phyloP scores from a whole-genome alignment of 2,888 invertebrate species.

The Cryptophagus acutangulus region DNA sequence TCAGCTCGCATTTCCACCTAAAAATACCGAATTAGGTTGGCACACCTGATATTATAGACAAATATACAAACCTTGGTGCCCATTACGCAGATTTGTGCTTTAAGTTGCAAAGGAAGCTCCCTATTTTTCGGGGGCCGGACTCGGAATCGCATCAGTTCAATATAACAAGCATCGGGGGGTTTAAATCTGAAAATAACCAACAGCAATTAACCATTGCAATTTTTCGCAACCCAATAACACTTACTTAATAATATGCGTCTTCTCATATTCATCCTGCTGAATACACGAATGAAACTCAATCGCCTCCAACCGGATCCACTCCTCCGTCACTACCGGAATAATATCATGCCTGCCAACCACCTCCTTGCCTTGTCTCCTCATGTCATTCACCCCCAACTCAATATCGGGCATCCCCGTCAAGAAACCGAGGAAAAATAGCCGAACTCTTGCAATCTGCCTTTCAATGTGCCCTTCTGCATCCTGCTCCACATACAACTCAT shows the following conservation, averaged over 20 bases:
- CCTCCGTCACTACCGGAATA: constrained; percentile 96
- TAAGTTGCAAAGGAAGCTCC: constrained; percentile 93
- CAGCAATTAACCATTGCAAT: constrained; percentile 5
- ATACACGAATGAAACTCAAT: constrained; percentile 94
- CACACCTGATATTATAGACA: neutral
- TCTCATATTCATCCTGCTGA: constrained; percentile 84
- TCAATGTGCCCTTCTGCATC: constrained; percentile 73
- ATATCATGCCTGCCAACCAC: constrained; percentile 99
- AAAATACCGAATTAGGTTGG: constrained; percentile 12
- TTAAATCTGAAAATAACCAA: constrained; percentile 64
- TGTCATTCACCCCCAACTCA: constrained; percentile 96
- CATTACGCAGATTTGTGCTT: constrained; percentile 81
- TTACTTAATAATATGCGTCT: constrained; percentile 79
- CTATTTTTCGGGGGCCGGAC: constrained; percentile 92
- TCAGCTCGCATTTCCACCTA: constrained; percentile 92
- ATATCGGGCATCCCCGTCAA: constrained; percentile 94
- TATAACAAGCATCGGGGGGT: constrained; percentile 96
- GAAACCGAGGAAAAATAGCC: constrained; percentile 94
- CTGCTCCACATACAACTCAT: constrained; percentile 86
- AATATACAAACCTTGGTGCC: constrained; percentile 64
- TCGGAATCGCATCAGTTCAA: constrained; percentile 93
- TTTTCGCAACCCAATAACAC: constrained; percentile 19
- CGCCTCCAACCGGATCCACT: constrained; percentile 96
- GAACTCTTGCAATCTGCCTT: constrained; percentile 89
- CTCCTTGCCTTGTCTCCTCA: constrained; percentile 96